Evolutionary conservation across 2,888 invertebrate genomes (phyloP), one percentile per base, ranked within the genome.

Genomic region (Pardosa pseudoannulata): DNA sequence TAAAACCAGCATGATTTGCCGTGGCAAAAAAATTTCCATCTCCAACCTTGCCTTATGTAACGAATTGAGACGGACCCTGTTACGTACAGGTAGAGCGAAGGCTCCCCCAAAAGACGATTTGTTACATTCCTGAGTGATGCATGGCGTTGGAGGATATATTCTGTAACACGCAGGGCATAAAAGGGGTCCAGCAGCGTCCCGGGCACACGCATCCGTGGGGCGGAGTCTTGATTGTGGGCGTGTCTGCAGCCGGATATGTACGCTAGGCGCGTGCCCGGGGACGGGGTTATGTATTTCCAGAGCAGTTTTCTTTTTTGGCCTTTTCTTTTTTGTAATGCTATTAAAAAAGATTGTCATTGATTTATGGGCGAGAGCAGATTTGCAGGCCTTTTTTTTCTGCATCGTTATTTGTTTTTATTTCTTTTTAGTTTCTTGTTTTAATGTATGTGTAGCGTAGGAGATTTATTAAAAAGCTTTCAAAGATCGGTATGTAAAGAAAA

Each of bases 261-360:
- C 23, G 23, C 16, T 6, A 19, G 56, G 2, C 56, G 56, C 56
- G 56, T 56, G 56, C 56, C 56, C 19, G 23, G 13, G 23, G 56
- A 56, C 56, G 23, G 2, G 56, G 56, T 56, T 56, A 19, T 23
- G 19, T 19, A 16, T 56, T 56, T 56, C 1, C 56, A 56, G 56
- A 56, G 56, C 41, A 46, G 16, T 19, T 19, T 56, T 56, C 16
- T 16, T 46, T 46, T 46, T 23, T 23, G 2, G 1, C 56, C 56
- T 11, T 6, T 23, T 23, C 23, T 56, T 56, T 16, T 5, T 23
- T 16, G 56, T 16, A 16, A 46, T 46, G 56, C 11, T 23, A 56
- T 56, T 56, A 56, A 56, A 56, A 56, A 56, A 16, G 56, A 56
- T 23, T 56, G 56, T 56, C 56, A 56, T 16, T 56, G 56, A 56